These are phyloP conservation scores for Tetrax tetrax DNA, from an alignment of 2,113 vertebrate genomes.

Conservation along the genomic window DNA sequence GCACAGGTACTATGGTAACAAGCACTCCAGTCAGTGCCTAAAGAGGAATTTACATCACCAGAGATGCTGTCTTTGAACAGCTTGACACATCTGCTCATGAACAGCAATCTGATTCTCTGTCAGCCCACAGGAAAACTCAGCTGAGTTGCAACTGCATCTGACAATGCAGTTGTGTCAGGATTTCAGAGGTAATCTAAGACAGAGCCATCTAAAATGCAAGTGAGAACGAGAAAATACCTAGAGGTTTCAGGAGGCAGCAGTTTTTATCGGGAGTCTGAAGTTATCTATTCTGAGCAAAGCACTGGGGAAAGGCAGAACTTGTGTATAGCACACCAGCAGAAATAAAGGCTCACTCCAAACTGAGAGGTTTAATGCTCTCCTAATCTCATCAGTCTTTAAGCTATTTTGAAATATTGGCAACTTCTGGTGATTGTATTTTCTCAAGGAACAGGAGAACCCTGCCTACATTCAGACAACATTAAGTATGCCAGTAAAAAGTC, in stretches of 20 bases:
- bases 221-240: constrained; percentile 6
- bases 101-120: background rate
- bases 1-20: constrained; percentile 3
- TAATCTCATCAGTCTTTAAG: constrained; percentile 2
- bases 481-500: background rate
- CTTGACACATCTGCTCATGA: constrained; percentile 40
- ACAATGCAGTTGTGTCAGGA: background rate
- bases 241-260: background rate
- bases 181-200: constrained; percentile 29
- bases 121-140: background rate
- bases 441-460: background rate
- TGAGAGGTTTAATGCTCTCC: background rate
- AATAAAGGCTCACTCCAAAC: constrained; percentile 10
- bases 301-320: background rate
- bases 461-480: background rate
- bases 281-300: constrained; percentile 4
- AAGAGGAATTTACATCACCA: background rate
- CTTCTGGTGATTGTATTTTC: background rate
- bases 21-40: background rate
- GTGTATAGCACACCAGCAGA: background rate
- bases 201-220: constrained; percentile 7
- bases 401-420: constrained; percentile 14
- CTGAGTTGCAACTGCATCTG: constrained; percentile 36
- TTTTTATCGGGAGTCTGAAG: constrained; percentile 3
- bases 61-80: constrained; percentile 24